A percentile compares a stretch with the other conserved stretches of the same genome.
phyloP scores from a whole-genome alignment of 2,113 vertebrate species.

The Hippocampus barbouri region DNA sequence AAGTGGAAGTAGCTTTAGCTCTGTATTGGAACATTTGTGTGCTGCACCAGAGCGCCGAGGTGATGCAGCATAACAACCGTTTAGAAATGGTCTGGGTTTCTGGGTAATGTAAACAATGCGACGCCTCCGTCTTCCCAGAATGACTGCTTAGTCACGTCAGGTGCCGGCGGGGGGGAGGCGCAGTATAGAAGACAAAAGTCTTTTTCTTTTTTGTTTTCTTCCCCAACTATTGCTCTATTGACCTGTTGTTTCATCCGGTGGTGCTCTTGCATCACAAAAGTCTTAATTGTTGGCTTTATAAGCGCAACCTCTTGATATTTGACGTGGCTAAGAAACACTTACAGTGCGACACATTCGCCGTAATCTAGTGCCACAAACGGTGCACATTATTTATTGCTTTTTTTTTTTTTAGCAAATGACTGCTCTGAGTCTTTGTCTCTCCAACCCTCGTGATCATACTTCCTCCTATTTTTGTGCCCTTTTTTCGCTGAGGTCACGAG shows the following conservation, averaged over 20 bases:
- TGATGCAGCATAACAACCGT: constrained; percentile 38
- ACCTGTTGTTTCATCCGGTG: constrained; percentile 57
- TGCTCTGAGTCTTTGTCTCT: constrained; percentile 13
- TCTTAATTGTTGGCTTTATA: neutral
- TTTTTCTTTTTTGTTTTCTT: neutral
- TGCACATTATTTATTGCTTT: no score
- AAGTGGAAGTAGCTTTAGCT: neutral
- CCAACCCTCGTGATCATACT: constrained; percentile 26
- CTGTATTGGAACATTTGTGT: neutral
- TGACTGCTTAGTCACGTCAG: constrained; percentile 68
- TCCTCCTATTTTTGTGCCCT: constrained; percentile 12
- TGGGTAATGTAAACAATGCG: constrained; percentile 57
- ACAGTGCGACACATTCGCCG: neutral
- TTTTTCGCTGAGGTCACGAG: constrained; percentile 30
- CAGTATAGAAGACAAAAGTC: constrained; percentile 21
- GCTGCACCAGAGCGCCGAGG: neutral
- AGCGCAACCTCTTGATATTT: neutral
- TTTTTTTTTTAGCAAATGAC: constrained; percentile 7
- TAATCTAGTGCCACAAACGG: neutral
- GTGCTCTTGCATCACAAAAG: constrained; percentile 17
- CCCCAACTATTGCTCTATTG: constrained; percentile 1
- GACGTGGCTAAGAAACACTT: neutral
- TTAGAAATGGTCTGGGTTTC: constrained; percentile 58
- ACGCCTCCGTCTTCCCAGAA: constrained; percentile 75
- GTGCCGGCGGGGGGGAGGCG: constrained; percentile 63